Percentiles rank a stretch among this genome's conserved stretches.
Evolutionary conservation across 2,113 vertebrate genomes (phyloP).

Genomic region (Triplophysa tibetana): DNA sequence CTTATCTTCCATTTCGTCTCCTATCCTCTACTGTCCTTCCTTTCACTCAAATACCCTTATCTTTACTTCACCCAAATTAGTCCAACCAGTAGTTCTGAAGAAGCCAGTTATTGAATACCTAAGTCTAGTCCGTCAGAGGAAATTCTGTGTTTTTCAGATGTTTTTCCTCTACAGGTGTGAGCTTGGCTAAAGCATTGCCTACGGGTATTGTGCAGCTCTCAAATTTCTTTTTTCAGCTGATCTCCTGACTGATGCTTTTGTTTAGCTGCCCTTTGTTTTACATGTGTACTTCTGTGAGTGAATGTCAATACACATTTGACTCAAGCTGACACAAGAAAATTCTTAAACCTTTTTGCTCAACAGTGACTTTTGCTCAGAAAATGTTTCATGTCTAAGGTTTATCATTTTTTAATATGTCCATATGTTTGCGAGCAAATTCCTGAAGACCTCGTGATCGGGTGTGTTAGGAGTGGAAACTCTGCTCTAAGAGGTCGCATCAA

Average conservation of each 20-base stretch:
- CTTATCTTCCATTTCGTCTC: too few relatives aligned
- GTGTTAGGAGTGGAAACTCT: neutral
- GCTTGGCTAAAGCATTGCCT: constrained; percentile 56
- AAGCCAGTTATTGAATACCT: neutral
- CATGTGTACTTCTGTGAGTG: constrained; percentile 56
- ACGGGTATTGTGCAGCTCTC: constrained; percentile 50
- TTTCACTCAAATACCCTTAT: neutral
- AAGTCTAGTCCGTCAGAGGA: neutral
- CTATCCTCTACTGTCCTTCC: neutral
- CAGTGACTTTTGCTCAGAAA: neutral
- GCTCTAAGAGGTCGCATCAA: neutral
- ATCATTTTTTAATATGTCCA: neutral
- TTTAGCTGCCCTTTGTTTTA: constrained; percentile 58
- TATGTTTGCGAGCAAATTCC: constrained; percentile 8
- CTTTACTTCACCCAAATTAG: neutral
- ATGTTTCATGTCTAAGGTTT: neutral
- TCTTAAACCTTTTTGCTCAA: neutral
- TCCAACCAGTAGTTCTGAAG: neutral
- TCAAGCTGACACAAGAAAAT: neutral
- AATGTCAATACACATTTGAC: constrained; percentile 9
- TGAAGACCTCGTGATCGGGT: neutral
- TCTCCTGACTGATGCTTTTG: constrained; percentile 48
- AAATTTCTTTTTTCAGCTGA: constrained; percentile 43
- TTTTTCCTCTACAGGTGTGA: constrained; percentile 50
- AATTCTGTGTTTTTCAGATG: constrained; percentile 33